Conservation (phyloP, 2,797 vertebrate species). For the Neopelma chrysocephalum region DNA sequence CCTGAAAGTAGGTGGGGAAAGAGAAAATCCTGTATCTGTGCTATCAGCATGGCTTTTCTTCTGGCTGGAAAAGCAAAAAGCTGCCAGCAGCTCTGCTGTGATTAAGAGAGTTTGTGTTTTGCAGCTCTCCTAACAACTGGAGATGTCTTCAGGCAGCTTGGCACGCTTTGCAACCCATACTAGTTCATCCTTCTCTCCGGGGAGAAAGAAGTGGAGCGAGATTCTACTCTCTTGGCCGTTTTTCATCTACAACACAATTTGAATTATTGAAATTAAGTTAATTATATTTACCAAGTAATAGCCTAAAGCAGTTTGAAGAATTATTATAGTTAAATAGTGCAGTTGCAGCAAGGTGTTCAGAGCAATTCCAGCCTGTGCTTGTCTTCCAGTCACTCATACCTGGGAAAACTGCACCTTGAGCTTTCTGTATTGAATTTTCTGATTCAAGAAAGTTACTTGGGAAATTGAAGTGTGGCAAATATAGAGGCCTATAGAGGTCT, state of each 20-base stretch:
- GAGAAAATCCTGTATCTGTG: neutral
- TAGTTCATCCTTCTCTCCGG: neutral
- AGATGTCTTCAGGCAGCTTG: neutral
- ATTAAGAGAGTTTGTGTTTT: neutral
- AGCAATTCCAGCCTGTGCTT: neutral
- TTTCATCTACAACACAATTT: neutral
- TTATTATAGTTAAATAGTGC: neutral
- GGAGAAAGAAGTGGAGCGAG: neutral
- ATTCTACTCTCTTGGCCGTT: neutral
- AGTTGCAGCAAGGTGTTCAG: neutral
- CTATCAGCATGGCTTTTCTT: neutral
- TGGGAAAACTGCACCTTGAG: neutral
- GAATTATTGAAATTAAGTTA: constrained; percentile 17
- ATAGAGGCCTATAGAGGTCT: neutral
- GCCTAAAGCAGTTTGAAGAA: constrained; percentile 5
- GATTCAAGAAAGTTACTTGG: neutral
- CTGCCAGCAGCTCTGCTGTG: neutral
- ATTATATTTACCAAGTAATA: constrained; percentile 36
- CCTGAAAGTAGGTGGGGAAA: neutral
- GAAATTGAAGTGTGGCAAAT: neutral
- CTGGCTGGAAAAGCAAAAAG: neutral
- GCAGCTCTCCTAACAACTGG: neutral
- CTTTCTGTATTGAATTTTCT: neutral
- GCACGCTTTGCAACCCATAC: accelerated
- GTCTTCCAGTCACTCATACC: neutral